phyloP scores from a whole-genome alignment of 1,140 invertebrate genomes.

The Scaptomyza pallida region DNA sequence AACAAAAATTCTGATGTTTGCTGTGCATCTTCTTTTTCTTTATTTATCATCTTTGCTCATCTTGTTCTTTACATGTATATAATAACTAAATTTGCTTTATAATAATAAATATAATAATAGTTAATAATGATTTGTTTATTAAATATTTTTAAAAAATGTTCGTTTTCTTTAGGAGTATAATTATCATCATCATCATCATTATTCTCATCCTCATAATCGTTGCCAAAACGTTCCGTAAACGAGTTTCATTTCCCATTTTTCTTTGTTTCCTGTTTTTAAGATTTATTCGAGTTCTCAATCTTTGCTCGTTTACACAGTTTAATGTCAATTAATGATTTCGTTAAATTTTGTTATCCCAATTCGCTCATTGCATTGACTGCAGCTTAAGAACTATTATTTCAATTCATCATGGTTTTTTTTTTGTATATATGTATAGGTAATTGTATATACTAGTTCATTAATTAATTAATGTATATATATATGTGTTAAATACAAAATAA shows the following conservation, averaged over 20 bases:
- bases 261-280: conserved; percentile 4
- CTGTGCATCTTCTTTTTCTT: conserved; percentile 48
- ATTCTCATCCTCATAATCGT: conserved; percentile 46
- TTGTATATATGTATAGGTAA: conserved; percentile 53
- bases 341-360: conserved; percentile 7
- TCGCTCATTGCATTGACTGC: conserved; percentile 46
- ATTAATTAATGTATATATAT: conserved; percentile 25
- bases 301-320: conserved; percentile 22
- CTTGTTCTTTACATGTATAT: conserved; percentile 63
- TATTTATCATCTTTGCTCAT: conserved; percentile 54
- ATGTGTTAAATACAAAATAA: conserved; percentile 40
- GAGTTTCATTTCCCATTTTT: conserved; percentile 11
- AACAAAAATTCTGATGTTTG: conserved; percentile 43
- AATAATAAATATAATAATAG: conserved; percentile 76
- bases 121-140: conserved; percentile 81
- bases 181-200: conserved; percentile 34
- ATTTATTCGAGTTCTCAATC: conserved; percentile 16
- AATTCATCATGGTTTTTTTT: conserved; percentile 75
- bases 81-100: conserved; percentile 81
- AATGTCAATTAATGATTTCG: conserved; percentile 29
- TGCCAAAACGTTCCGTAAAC: conserved; percentile 38
- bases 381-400: conserved; percentile 72
- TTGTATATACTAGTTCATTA: conserved; percentile 47
- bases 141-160: conserved; percentile 81
- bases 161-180: conserved; percentile 71